Percentiles rank a stretch among this genome's conserved stretches.
Conservation (phyloP, 2,888 invertebrate species). For the Meiosimyza decipiens region DNA sequence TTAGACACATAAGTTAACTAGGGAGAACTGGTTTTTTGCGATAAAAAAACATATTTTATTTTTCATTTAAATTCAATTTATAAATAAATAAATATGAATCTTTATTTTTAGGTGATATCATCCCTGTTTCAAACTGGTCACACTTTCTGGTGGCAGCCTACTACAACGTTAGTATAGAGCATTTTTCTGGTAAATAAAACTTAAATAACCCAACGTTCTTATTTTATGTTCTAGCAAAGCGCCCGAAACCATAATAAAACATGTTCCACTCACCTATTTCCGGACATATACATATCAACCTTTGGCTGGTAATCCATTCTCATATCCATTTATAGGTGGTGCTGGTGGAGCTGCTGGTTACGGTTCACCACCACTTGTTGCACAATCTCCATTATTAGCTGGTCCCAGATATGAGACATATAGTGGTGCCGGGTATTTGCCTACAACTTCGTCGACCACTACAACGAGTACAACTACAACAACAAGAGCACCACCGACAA, state of each 20-base stretch:
- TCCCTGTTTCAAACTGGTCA: conserved; percentile 25
- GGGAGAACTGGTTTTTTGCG: no score
- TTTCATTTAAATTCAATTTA: conserved; percentile 9
- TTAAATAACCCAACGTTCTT: conserved; percentile 23
- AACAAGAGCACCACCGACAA: conserved; percentile 44
- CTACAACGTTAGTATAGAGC: conserved; percentile 54
- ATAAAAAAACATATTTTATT: not conserved
- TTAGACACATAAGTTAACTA: no score
- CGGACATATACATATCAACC: conserved; percentile 66
- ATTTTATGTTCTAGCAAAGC: conserved; percentile 48
- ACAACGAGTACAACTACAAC: conserved; percentile 41
- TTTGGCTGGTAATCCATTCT: conserved; percentile 50
- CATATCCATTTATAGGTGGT: conserved; percentile 51
- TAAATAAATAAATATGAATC: not conserved
- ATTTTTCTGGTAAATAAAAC: not conserved
- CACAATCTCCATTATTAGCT: conserved; percentile 52
- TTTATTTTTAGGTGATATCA: conserved; percentile 22
- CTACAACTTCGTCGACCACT: conserved; percentile 37
- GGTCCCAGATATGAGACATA: conserved; percentile 53
- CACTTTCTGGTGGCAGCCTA: conserved; percentile 58
- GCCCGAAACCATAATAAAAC: conserved; percentile 54
- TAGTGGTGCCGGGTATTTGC: conserved; percentile 39
- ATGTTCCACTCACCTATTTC: conserved; percentile 64
- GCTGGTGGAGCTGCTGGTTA: conserved; percentile 34
- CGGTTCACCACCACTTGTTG: conserved; percentile 35